phyloP scores from a whole-genome alignment of 2,113 vertebrate genomes.

The Pituophis catenifer region DNA sequence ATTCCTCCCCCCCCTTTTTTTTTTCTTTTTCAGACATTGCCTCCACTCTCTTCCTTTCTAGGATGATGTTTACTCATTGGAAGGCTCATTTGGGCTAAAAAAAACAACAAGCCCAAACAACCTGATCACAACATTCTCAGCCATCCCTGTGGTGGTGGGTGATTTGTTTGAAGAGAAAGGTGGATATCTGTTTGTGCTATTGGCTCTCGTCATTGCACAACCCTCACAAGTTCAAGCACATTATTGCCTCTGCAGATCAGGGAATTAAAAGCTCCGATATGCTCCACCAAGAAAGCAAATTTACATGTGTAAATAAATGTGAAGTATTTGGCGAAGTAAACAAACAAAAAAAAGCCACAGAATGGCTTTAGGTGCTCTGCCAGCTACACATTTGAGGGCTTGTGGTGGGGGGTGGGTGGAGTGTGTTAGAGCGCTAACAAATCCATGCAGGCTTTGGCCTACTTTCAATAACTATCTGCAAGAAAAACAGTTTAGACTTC shows the following conservation, averaged over 20 bases:
- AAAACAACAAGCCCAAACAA: not conserved
- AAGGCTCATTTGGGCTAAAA: not conserved
- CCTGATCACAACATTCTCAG: not conserved
- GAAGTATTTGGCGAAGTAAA: not conserved
- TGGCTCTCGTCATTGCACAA: not conserved
- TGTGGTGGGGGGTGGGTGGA: rapidly evolving
- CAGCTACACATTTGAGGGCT: not conserved
- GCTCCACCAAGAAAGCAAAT: not conserved
- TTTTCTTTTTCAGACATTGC: not conserved
- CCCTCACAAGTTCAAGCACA: not conserved
- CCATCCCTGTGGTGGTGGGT: not conserved
- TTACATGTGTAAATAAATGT: not conserved
- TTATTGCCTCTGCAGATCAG: not conserved
- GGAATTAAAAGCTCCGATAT: not conserved
- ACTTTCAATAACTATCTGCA: not conserved
- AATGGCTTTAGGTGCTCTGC: not conserved
- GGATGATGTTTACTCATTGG: not conserved
- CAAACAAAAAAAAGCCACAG: not conserved
- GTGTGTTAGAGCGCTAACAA: not conserved
- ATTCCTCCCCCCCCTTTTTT: not conserved
- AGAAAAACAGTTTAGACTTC: not conserved
- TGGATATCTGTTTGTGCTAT: not conserved
- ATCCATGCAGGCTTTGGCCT: not conserved
- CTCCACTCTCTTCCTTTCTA: not conserved
- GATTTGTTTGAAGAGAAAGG: not conserved